Conservation (phyloP, 2,888 invertebrate genomes). For the Chrysolina oricalcia region DNA sequence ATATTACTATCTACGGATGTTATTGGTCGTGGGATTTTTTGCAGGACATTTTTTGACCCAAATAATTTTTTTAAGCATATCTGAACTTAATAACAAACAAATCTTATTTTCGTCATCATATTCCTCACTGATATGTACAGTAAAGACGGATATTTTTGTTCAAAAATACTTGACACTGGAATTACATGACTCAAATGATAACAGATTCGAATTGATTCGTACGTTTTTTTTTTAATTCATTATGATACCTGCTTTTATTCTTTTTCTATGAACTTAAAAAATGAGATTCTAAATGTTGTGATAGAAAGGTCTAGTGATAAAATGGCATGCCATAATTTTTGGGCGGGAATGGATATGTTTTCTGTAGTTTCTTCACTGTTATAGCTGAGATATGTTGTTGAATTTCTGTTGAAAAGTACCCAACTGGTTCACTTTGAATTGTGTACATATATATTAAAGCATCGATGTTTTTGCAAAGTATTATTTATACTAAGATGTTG, state of each 20-base stretch:
- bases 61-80: too few species aligned
- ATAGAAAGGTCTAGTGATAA: constrained; percentile 61
- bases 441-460: constrained; percentile 4
- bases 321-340: constrained; percentile 54
- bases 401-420: neutral
- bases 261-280: constrained; percentile 35
- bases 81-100: too few species aligned
- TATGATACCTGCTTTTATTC: neutral
- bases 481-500: neutral
- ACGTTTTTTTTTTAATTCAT: too few species aligned
- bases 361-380: neutral
- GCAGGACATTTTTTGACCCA: too few species aligned
- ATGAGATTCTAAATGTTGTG: constrained; percentile 66
- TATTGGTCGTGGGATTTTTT: too few species aligned
- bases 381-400: neutral
- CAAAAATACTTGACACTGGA: too few species aligned
- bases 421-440: neutral
- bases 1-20: too few species aligned
- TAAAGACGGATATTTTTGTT: too few species aligned
- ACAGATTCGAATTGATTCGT: too few species aligned
- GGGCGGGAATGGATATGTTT: constrained; percentile 47
- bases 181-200: too few species aligned
- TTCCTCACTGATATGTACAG: too few species aligned
- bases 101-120: too few species aligned
- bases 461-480: constrained; percentile 4